Evolutionary conservation across 2,888 invertebrate species (phyloP), one percentile per base, ranked within the genome.

Genomic region (Diaperis boleti): DNA sequence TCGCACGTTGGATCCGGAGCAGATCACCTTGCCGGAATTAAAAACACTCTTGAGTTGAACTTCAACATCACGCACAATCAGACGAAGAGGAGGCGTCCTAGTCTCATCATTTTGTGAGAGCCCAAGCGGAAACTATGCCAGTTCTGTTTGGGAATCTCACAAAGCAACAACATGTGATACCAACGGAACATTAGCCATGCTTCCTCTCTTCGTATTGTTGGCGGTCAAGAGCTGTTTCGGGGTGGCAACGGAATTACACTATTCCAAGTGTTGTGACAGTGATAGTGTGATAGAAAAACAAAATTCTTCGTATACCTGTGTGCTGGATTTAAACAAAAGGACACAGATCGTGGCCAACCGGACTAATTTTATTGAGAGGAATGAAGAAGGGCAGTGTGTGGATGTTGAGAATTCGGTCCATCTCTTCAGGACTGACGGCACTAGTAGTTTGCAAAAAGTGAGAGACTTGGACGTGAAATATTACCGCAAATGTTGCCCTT

Each of bases 401-500:
- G 45, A 54, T 37, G 22, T 63, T 1, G 54, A 33, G 33, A 47
- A 59, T 31, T 37, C 35, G 11, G 29, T 62, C 5, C 11, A 8
- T 3, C 17, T 62, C 3, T 62, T 50, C 10, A 5, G 50, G 17
- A 22, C 15, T 10, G 13, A 13, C 20, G 22, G 29, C 5, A 10
- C 2, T 0, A 18, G 29, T 6, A 8, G 31, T 13, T 33, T 33
- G 13, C 22, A 1, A 4, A 57, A 62, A 35, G 33, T 17, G 20
- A 17, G 49, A 31, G 35, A 65, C 22, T 54, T 54, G 8, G 17
- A 52, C 6, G 42, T 49, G 0, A 52, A 59, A n/a, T 57, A 65
- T 44, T 55, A 66, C 20, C 66, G 66, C 10, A 69, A 69, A 60
- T 69, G 69, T 50, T 69, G 69, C 49, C 69, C 69, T 13, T 49